Evolutionary conservation across 2,797 vertebrate genomes (phyloP).

Genomic region (Pogoniulus pusillus): DNA sequence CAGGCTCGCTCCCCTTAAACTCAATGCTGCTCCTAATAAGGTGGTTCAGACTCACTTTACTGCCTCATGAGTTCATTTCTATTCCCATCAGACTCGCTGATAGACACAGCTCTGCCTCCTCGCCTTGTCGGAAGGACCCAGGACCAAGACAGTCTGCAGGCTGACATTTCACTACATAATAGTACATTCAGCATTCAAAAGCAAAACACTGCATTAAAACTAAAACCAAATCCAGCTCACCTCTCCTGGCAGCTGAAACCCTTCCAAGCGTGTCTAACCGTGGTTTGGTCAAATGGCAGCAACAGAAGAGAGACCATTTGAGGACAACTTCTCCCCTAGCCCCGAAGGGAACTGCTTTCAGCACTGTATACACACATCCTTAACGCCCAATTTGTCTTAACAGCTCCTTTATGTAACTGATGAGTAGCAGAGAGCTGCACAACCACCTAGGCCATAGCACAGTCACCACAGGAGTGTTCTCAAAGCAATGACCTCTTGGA

Average conservation of each 20-base stretch:
- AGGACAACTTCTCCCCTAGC: neutral
- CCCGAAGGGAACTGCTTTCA: conserved; percentile 22
- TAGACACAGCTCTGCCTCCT: neutral
- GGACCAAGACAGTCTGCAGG: neutral
- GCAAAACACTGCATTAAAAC: neutral
- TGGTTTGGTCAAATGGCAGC: neutral
- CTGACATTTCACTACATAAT: neutral
- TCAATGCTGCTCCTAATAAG: conserved; percentile 15
- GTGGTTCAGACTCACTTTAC: neutral
- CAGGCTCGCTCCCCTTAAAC: neutral
- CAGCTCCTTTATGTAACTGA: neutral
- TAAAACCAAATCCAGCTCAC: neutral
- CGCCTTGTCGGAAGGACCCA: neutral
- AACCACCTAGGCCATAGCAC: neutral
- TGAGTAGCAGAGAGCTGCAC: neutral
- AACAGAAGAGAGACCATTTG: neutral
- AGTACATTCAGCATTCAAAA: conserved; percentile 2
- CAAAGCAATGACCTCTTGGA: neutral
- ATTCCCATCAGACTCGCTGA: conserved; percentile 11
- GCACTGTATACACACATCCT: neutral
- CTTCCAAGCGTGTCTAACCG: neutral
- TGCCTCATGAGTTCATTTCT: conserved; percentile 13
- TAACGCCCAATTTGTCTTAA: neutral
- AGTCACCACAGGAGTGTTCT: neutral
- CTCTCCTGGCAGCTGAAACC: neutral